Base-by-base conservation (phyloP, 2,888 invertebrate genomes). In the Orchesella flavescens region DNA sequence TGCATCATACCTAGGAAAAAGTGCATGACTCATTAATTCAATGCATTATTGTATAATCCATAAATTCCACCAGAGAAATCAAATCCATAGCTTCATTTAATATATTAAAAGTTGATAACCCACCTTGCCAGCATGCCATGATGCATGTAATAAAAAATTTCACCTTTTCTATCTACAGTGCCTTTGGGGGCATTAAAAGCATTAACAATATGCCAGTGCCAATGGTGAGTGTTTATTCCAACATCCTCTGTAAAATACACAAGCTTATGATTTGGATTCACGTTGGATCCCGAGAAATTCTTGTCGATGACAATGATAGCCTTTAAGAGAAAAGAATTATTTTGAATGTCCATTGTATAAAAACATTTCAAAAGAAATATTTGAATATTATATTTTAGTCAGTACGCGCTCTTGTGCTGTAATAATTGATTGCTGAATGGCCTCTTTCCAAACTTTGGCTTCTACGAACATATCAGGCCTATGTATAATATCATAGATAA, bases 161-260 rank as follows among this genome's bases (percentile, higher is more conserved):
- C 95, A 0, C 95, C 95, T 3, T 95, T 92, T 10, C 95, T 59
- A 95, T 93, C 87, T 92, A 91, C 10, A 86, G 87, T 0, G 15
- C 57, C 65, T 24, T 92, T 90, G 0, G 93, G 93, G 0, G 88
- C 89, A 87, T 94, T 93, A 90, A 94, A 94, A 0, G 96, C 96
- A 90, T 96, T 96, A 1, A 96, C 95, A 87, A 96, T 92, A 90
- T 96, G 96, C 96, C 96, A 96, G 89, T 96, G 69, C 77, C 77
- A 77, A 23, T 77, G 77, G 61, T 69, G 77, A 15, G 61, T n/a
- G 19, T 78, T 78, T 3, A 59, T 17, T 15, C 55, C 78, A 61
- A 61, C 13, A 90, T 96, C 96, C 89, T 96, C 96, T 59, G 95
- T 93, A 92, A 94, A 96, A 90, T 96, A 96, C 19, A 95, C 94